These are phyloP conservation scores for Gracilinanus agilis DNA, from an alignment of 2,113 vertebrate genomes.

Conservation along the genomic window DNA sequence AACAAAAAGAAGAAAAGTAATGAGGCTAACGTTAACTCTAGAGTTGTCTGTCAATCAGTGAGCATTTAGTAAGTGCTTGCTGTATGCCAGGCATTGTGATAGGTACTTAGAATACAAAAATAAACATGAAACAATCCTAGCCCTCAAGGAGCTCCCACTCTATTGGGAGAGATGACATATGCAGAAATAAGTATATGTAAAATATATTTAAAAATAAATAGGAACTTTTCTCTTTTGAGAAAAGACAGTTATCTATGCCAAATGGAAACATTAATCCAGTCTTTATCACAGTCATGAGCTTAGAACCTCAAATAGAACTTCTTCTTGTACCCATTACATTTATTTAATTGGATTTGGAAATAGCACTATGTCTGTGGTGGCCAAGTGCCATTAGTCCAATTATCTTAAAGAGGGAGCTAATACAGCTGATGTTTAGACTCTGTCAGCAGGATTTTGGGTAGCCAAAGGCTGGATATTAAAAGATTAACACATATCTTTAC, in stretches of 20 bases:
- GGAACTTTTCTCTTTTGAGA: not conserved
- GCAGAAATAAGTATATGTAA: not conserved
- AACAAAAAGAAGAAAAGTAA: too few relatives aligned
- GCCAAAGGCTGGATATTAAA: not conserved
- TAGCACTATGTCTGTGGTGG: not conserved
- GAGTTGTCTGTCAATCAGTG: too few relatives aligned
- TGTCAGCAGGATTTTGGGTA: not conserved
- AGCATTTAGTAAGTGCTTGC: not conserved
- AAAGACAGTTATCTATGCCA: not conserved
- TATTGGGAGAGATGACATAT: not conserved
- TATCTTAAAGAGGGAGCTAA: not conserved
- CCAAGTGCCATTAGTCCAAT: slow-evolving; percentile 21
- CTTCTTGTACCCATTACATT: slow-evolving; percentile 41
- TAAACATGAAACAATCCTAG: not conserved
- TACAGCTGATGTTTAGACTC: slow-evolving; percentile 21
- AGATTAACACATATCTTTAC: slow-evolving; percentile 26
- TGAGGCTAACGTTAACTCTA: too few relatives aligned
- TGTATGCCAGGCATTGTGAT: not conserved
- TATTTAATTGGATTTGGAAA: slow-evolving; percentile 15
- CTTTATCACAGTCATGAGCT: slow-evolving; percentile 41
- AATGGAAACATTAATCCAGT: not conserved
- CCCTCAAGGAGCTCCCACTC: not conserved
- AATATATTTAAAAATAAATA: not conserved
- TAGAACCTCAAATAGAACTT: slow-evolving; percentile 39
- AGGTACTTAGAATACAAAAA: not conserved